A percentile compares a stretch with the other conserved stretches of the same genome.
These are phyloP conservation scores for Trichomycterus rosablanca DNA, from an alignment of 2,113 vertebrate species.

Conservation along the genomic window DNA sequence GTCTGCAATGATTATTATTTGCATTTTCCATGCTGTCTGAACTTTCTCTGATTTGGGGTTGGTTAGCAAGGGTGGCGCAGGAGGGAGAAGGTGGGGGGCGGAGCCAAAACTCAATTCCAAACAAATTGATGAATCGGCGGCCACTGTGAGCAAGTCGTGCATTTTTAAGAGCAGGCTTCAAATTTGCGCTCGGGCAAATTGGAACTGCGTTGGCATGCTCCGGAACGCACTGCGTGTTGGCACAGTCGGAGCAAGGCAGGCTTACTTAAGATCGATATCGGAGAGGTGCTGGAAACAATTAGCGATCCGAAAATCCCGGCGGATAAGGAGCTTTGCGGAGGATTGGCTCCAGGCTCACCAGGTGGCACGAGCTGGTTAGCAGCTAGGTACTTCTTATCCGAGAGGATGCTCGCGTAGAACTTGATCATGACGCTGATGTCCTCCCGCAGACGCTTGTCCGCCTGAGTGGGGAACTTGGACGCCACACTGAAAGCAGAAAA, in stretches of 20 bases:
- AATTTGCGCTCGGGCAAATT: conserved; percentile 59
- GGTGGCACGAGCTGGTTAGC: conserved; percentile 91
- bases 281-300: conserved; percentile 76
- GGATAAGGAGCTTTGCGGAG: conserved; percentile 69
- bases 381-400: conserved; percentile 96
- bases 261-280: conserved; percentile 75
- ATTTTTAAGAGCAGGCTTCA: conserved; percentile 50
- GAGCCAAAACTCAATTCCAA: conserved; percentile 43
- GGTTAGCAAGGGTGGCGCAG: conserved; percentile 20
- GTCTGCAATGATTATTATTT: too few relatives aligned
- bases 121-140: conserved; percentile 43
- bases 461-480: conserved; percentile 91
- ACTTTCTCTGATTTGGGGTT: conserved; percentile 17
- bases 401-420: conserved; percentile 96
- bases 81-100: conserved; percentile 25
- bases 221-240: conserved; percentile 48
- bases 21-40: too few relatives aligned
- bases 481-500: conserved; percentile 66
- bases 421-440: conserved; percentile 93
- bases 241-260: conserved; percentile 55
- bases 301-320: conserved; percentile 75
- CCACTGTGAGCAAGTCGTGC: conserved; percentile 36
- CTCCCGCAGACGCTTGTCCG: conserved; percentile 86
- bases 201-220: conserved; percentile 58
- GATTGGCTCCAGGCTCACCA: conserved; percentile 78